Percentiles rank a stretch among this genome's conserved stretches.
Conservation (phyloP, 2,113 vertebrate species). For the Tragelaphus imberbis region DNA sequence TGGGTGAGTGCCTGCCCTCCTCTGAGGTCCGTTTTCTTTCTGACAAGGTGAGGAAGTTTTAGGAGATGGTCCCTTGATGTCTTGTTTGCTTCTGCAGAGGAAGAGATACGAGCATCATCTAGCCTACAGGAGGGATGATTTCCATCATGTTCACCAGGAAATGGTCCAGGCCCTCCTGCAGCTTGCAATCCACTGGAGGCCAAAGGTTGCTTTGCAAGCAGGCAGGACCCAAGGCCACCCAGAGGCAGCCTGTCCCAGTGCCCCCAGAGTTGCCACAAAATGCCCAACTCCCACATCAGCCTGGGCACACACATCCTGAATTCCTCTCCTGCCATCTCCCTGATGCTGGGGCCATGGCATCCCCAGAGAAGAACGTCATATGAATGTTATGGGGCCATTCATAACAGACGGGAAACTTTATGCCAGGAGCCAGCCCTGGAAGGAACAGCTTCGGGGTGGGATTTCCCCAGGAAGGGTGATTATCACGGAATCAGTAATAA, state of each 20-base stretch:
- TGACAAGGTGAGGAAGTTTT: not conserved
- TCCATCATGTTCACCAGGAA: not conserved
- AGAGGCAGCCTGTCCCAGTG: not conserved
- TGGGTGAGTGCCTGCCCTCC: rapidly evolving
- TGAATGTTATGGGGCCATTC: not conserved
- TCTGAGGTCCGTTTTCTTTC: not conserved
- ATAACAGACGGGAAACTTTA: conserved; percentile 46
- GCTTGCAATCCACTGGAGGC: no score
- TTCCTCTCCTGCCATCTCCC: not conserved
- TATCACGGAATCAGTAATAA: conserved; percentile 65
- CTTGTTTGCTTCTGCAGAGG: not conserved
- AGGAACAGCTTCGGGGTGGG: conserved; percentile 46
- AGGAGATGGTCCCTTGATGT: not conserved
- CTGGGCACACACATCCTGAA: no score
- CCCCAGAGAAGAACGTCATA: not conserved
- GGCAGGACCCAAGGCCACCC: not conserved
- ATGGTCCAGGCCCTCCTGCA: rapidly evolving
- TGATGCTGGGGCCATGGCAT: not conserved
- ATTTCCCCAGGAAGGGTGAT: conserved; percentile 66
- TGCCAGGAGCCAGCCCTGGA: not conserved
- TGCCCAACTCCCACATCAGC: not conserved
- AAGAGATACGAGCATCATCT: no score
- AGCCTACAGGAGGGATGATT: not conserved
- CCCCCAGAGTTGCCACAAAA: not conserved
- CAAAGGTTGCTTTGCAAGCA: not conserved